Evolutionary conservation across 1,140 invertebrate species (phyloP), one percentile per base, ranked within the genome.

Genomic region (Ostrea edulis): DNA sequence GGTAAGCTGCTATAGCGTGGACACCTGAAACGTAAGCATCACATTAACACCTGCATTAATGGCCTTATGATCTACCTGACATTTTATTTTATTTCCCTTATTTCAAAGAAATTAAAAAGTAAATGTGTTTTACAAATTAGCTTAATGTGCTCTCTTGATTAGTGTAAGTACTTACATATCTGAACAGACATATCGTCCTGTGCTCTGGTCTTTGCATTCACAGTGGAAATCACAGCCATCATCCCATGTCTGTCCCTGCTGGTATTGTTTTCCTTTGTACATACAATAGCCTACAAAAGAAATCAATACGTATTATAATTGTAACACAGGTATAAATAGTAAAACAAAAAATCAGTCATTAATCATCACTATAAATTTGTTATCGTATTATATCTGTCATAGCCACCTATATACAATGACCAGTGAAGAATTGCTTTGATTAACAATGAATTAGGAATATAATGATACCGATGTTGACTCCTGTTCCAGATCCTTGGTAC

Each of bases 1-100:
- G 93, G 91, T 51, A 93, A 87, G 82, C 88, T 86, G n/a, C 88
- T 85, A 81, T 93, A 93, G 22, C 85, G 84, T 29, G 93, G 92
- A 84, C 93, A 93, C 65, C 92, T 93, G 85, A 29, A 12, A 52
- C n/a, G 53, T 54, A 0, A 81, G 14, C 71, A 81, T 5, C 8
- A 81, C 4, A 14, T 35, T 29, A 35, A 81, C 25, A 22, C 2
- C 68, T 35, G 68, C 35, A 44, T 44, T 44, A 44, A 44, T 5
- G 5, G 35, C 35, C 1, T 44, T 44, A 44, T 44, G 5, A 44
- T 44, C 35, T 44, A 44, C 35, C 35, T 44, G 35, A 44, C 35
- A 44, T 44, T 44, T 44, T 44, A 5, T 5, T 44, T 44, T 44
- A 44, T 22, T 0, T 44, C 8, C 22, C 8, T 81, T 4, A 22